phyloP scores from a whole-genome alignment of 2,797 vertebrate genomes.

The Catharus ustulatus region DNA sequence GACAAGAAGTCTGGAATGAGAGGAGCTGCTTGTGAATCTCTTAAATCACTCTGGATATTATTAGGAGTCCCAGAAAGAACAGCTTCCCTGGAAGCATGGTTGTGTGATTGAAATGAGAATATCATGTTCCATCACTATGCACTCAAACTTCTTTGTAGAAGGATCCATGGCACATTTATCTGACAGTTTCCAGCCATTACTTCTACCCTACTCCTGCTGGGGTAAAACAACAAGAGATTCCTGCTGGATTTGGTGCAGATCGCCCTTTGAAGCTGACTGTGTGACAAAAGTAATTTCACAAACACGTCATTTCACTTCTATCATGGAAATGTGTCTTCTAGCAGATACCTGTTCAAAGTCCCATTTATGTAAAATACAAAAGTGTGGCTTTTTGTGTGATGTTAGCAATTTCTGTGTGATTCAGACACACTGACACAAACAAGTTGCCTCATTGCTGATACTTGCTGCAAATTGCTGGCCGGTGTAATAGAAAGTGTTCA shows the following conservation, averaged over 20 bases:
- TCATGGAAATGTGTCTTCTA: background rate
- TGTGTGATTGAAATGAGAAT: background rate
- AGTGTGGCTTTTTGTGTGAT: background rate
- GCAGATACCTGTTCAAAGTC: background rate
- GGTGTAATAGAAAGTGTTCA: background rate
- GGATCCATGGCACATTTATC: background rate
- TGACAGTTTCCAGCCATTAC: background rate
- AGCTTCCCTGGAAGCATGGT: background rate
- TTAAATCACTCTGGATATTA: background rate
- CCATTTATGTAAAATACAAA: background rate
- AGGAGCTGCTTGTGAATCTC: background rate
- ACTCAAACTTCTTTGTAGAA: background rate
- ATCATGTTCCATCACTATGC: background rate
- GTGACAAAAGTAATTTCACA: background rate
- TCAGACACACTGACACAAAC: background rate
- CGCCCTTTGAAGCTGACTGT: background rate
- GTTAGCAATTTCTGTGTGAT: background rate
- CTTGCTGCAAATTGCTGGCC: background rate
- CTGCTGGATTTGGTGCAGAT: background rate
- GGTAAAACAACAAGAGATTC: background rate
- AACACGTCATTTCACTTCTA: accelerated
- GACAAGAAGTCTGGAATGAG: background rate
- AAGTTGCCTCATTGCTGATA: background rate
- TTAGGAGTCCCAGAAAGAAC: background rate
- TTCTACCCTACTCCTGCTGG: accelerated